Evolutionary conservation across 2,888 invertebrate species (phyloP), one percentile per base, ranked within the genome.

Genomic region (Eulithis testata): DNA sequence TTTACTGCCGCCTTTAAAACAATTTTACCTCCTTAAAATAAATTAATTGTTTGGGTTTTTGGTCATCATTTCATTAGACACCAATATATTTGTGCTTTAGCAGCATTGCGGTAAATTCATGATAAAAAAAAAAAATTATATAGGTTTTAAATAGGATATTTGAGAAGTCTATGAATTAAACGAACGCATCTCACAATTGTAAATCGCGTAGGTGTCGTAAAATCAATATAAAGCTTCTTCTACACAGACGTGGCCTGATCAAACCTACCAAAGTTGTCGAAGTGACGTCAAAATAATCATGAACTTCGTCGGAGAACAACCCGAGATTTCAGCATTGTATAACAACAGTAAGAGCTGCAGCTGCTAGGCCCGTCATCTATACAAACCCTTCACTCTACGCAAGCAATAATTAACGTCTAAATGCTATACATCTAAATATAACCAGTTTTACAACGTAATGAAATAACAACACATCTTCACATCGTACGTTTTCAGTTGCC

Each of bases 201-300:
- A 59, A 66, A 57, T 62, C 49, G 80, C 78, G 83, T 84, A 79
- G 85, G 79, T 69, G 74, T 80, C 77, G 73, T 80, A 80, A 82
- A 84, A 81, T 79, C 74, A 72, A 78, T 82, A 83, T 82, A 83
- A 83, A 85, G 57, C 57, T 49, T 8, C 12, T 7, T 4, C 36
- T 37, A 57, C 14, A 50, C 58, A 11, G 58, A 14, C 58, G 11
- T 11, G 49, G 21, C 55, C 27, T 27, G n/a, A 11, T 7, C 54
- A 43, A 31, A 31, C 2, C 31, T 31, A 4, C 6, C 2, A 5
- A 31, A 40, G 7, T 3, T 21, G 21, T 52, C 8, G 6, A 40
- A 37, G 6, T 12, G 1, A 52, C 9, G 9, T 9, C 14, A 21
- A 2, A 11, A 11, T 21, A 21, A 21, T 21, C 21, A 21, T 21